phyloP scores from a whole-genome alignment of 2,888 invertebrate species.

The Thera britannica region DNA sequence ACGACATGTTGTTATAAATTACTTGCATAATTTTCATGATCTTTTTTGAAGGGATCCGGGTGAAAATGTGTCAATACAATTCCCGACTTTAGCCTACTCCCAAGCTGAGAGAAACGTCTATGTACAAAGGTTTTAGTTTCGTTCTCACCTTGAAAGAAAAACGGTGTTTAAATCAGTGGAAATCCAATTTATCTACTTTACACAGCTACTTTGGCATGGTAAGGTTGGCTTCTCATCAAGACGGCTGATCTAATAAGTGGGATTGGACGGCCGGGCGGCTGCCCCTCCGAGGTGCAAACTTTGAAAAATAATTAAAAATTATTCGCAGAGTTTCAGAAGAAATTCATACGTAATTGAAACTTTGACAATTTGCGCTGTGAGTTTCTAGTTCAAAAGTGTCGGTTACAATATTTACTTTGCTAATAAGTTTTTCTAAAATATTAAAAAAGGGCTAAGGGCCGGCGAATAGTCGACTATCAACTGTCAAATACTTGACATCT shows the following conservation, averaged over 20 bases:
- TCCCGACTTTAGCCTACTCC: too few species aligned
- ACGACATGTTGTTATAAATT: neutral
- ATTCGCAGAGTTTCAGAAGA: constrained; percentile 24
- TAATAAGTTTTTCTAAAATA: neutral
- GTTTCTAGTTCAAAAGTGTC: constrained; percentile 11
- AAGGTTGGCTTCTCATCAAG: constrained; percentile 18
- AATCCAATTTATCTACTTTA: constrained; percentile 24
- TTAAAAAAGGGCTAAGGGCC: too few species aligned
- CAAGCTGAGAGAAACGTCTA: neutral
- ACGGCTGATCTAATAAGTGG: constrained; percentile 32
- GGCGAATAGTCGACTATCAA: too few species aligned
- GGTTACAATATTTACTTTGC: neutral
- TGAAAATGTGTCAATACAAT: too few species aligned
- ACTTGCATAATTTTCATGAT: neutral
- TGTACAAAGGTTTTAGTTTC: neutral
- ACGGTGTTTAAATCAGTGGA: neutral
- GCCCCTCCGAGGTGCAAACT: constrained; percentile 20
- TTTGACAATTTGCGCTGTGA: constrained; percentile 19
- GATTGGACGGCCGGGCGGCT: constrained; percentile 12
- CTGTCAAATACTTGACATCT: too few species aligned
- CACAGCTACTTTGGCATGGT: constrained; percentile 15
- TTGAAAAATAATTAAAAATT: constrained; percentile 37
- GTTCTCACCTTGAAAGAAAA: neutral
- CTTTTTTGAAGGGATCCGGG: neutral
- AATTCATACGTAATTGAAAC: constrained; percentile 29